Evolutionary conservation across 2,797 vertebrate species (phyloP).

Genomic region (Buphagus erythrorhynchus): DNA sequence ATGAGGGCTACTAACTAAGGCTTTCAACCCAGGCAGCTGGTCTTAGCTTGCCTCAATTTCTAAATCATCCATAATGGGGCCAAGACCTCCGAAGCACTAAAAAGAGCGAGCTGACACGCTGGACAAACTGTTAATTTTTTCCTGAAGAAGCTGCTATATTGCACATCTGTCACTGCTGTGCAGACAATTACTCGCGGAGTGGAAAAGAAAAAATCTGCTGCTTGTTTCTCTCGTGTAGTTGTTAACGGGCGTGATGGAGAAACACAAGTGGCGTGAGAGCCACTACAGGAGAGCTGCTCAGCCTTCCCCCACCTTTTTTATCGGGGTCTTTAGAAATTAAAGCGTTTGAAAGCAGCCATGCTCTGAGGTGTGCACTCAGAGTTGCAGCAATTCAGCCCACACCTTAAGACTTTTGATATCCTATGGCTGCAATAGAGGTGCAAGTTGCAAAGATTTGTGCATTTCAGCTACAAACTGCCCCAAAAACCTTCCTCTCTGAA

Average conservation of each 20-base stretch:
- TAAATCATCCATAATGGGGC: slow-evolving; percentile 99
- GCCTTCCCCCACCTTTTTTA: neutral
- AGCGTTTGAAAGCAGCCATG: neutral
- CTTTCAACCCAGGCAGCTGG: slow-evolving; percentile 83
- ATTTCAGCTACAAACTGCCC: neutral
- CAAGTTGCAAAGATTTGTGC: neutral
- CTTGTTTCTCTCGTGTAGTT: slow-evolving; percentile 74
- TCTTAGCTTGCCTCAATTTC: slow-evolving; percentile 88
- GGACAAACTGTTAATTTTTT: slow-evolving; percentile 96
- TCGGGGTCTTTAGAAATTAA: neutral
- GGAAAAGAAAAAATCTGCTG: slow-evolving; percentile 67
- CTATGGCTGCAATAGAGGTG: neutral
- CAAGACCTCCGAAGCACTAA: slow-evolving; percentile 95
- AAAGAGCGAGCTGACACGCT: slow-evolving; percentile 93
- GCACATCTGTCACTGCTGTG: slow-evolving; percentile 93
- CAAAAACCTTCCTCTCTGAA: neutral
- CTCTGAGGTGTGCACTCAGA: neutral
- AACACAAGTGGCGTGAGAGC: slow-evolving; percentile 21
- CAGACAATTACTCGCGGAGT: slow-evolving; percentile 85
- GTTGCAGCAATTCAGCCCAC: neutral
- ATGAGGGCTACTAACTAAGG: slow-evolving; percentile 84
- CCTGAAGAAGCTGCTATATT: slow-evolving; percentile 91
- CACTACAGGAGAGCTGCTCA: neutral
- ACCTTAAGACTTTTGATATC: neutral
- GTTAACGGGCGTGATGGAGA: slow-evolving; percentile 75